Conservation (phyloP, 2,113 vertebrate genomes). For the Thryonomys swinderianus region DNA sequence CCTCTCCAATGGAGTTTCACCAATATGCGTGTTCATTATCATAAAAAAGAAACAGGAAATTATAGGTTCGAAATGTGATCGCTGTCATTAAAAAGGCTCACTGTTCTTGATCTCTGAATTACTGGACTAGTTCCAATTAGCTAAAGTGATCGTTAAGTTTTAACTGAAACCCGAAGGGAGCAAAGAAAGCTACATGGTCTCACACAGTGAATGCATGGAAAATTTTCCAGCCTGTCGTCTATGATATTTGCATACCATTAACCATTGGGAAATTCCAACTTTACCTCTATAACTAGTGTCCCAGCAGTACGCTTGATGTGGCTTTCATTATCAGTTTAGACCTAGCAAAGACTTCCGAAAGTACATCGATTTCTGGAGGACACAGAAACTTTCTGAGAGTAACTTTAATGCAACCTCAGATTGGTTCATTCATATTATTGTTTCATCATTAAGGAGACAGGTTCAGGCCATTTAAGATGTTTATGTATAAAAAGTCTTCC, state of each 20-base stretch:
- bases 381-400: conserved; percentile 7
- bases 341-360: not conserved
- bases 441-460: not conserved
- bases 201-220: not conserved
- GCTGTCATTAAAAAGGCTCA: not conserved
- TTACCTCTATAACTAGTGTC: not conserved
- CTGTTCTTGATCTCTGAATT: conserved; percentile 49
- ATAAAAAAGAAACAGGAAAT: conserved; percentile 14
- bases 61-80: conserved; percentile 24
- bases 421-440: conserved; percentile 18
- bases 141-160: conserved; percentile 42
- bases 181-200: not conserved
- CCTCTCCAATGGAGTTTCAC: conserved; percentile 10
- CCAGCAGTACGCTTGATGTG: not conserved
- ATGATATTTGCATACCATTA: not conserved
- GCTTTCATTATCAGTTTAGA: conserved; percentile 4
- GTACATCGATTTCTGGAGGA: conserved; percentile 3
- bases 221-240: conserved; percentile 4
- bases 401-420: conserved; percentile 13
- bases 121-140: conserved; percentile 23
- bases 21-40: conserved; percentile 38
- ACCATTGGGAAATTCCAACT: not conserved
- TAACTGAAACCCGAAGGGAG: not conserved
- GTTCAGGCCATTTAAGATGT: conserved; percentile 7
- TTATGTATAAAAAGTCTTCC: conserved; percentile 27